Evolutionary conservation across 1,140 invertebrate species (phyloP), one percentile per base, ranked within the genome.

Genomic region (Ostrea edulis): DNA sequence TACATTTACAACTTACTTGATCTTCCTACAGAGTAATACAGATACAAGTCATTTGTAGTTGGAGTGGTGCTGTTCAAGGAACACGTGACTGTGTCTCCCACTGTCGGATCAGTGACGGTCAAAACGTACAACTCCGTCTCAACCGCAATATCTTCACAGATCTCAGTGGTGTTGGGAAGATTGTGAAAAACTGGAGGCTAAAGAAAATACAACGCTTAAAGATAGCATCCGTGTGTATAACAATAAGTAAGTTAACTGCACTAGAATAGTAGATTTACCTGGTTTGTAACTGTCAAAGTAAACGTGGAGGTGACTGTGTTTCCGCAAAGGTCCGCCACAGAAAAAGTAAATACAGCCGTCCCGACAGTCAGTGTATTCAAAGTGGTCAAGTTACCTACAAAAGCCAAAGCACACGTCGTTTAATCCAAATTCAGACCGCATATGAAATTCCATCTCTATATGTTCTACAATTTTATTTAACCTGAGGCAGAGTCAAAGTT

Each of bases 121-220:
- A 77, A 25, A 35, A 77, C 29, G 68, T 29, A 77, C 29, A 77
- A 77, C 14, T 77, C 68, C 68, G 68, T 77, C 25, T 77, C 68
- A 14, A 29, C 68, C 25, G 12, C 8, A 14, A 77, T 25, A 77
- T 77, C 68, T 29, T 77, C 68, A 25, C 68, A 35, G 8, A 77
- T 25, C 29, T 77, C 68, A 8, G 68, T 77, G 29, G 68, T 77
- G 14, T 77, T 77, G 7, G 68, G 68, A 29, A 77, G 68, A 11
- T 77, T 77, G 35, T 77, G 68, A 77, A 77, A 77, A 29, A 77
- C 68, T 77, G 68, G 68, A 14, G 68, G 68, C 68, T 77, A n/a
- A n/a, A 20, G 20, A 62, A 62, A n/a, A 62, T 17, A 20, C n/a
- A 9, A 55, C 8, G 9, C 9, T 55, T 12, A 55, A 55, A 55